phyloP scores from a whole-genome alignment of 2,797 vertebrate species.

The Chanos chanos region DNA sequence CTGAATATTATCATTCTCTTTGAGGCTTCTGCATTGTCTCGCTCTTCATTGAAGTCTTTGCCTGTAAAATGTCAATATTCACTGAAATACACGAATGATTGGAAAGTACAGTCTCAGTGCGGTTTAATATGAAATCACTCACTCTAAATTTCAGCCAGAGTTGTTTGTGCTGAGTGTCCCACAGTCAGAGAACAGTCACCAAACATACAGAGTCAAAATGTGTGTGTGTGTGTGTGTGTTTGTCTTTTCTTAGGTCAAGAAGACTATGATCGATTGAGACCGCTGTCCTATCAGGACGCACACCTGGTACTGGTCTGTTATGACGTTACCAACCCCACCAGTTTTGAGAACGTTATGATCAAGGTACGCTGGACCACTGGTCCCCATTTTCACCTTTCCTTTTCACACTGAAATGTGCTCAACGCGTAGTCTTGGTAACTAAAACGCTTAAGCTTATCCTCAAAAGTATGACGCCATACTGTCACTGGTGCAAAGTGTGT shows the following conservation, averaged over 20 bases:
- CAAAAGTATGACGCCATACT: background rate
- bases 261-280: conserved; percentile 91
- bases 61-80: background rate
- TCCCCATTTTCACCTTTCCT: no score
- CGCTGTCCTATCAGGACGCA: conserved; percentile 91
- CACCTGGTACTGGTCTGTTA: conserved; percentile 89
- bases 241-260: conserved; percentile 82
- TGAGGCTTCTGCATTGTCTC: no score
- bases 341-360: conserved; percentile 88
- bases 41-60: background rate
- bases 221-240: background rate
- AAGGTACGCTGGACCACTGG: no score
- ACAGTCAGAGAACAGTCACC: background rate
- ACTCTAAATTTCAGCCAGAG: background rate
- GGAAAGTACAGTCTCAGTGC: no score
- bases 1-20: no score
- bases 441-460: no score
- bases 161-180: background rate
- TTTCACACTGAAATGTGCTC: no score
- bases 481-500: background rate
- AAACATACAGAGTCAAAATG: background rate
- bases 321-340: conserved; percentile 93
- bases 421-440: no score
- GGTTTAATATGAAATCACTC: background rate
- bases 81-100: background rate